Percentiles rank a stretch among this genome's conserved stretches.
Conservation (phyloP, 1,140 invertebrate species). For the Zaprionus camerounensis region DNA sequence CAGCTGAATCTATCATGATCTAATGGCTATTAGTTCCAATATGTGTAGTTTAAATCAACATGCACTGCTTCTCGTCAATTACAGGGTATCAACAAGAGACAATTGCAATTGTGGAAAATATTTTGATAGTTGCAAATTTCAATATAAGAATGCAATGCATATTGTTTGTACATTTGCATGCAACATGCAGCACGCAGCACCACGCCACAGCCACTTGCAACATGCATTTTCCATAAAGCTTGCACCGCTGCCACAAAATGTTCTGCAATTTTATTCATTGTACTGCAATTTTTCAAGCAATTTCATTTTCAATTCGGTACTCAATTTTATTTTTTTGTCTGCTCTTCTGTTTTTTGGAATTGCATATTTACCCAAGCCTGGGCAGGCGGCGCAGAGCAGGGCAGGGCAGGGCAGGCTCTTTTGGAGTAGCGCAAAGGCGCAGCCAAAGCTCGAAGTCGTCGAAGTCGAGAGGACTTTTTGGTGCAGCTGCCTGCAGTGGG, state of each 20-base stretch:
- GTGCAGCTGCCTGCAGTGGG: slow-evolving; percentile 29
- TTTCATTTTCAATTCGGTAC: slow-evolving; percentile 40
- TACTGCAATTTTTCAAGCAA: slow-evolving; percentile 52
- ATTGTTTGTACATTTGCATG: slow-evolving; percentile 67
- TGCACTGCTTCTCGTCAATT: background rate
- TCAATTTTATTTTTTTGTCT: slow-evolving; percentile 23
- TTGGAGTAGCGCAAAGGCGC: slow-evolving; percentile 2
- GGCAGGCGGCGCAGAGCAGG: background rate
- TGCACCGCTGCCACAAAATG: slow-evolving; percentile 58
- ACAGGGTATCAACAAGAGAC: slow-evolving; percentile 18
- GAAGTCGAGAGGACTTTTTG: slow-evolving; percentile 43
- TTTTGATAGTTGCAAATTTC: slow-evolving; percentile 68
- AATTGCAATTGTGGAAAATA: slow-evolving; percentile 48
- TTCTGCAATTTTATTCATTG: slow-evolving; percentile 70
- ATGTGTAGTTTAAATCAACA: background rate
- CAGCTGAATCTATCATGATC: background rate
- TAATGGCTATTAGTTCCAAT: background rate
- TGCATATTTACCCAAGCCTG: slow-evolving; percentile 54
- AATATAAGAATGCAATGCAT: slow-evolving; percentile 43
- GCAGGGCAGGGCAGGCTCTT: slow-evolving; percentile 6
- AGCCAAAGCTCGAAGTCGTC: slow-evolving; percentile 24
- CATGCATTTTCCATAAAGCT: slow-evolving; percentile 76
- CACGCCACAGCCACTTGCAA: slow-evolving; percentile 48
- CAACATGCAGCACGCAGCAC: slow-evolving; percentile 28
- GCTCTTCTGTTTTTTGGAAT: slow-evolving; percentile 26